Base-by-base conservation (phyloP, 2,888 invertebrate species). In the Apantesis nais region DNA sequence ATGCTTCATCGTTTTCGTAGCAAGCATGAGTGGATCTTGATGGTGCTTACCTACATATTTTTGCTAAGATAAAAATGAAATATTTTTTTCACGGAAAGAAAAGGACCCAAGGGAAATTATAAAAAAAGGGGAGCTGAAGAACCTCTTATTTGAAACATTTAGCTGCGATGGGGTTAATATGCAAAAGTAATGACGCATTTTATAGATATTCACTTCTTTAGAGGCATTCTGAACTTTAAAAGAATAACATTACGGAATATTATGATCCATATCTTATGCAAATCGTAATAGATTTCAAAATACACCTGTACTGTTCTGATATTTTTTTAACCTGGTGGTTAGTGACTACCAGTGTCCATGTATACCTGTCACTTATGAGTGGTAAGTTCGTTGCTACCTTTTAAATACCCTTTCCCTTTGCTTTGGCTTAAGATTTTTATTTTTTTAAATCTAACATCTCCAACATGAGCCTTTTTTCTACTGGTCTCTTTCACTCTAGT, bases 91-190 rank as follows among this genome's bases (percentile, higher is more conserved):
- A 52, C 62, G 41, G 34, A 67, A 81, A 73, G 66, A 78, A 72
- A 81, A 67, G 58, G 62, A 39, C 82, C 75, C 79, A 8, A 34
- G 79, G 82, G 79, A 79, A 81, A 79, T 79, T 72, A 79, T 68
- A 76, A 81, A 79, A 69, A 73, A 68, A 67, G 44, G 12, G 29
- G 19, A 68, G 12, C 29, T 25, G 29, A 48, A 34, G 19, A 34
- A 62, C 37, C 44, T 58, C 31, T 48, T 41, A n/a, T 58, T 58
- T 8, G 62, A 65, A 69, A 68, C 66, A 78, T 76, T 78, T 67
- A 78, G 67, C 39, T 67, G 9, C 55, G 60, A 71, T 48, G 66
- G 70, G 75, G 75, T 75, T 78, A 73, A 71, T 66, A 62, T 29
- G 41, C 14, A 60, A 66, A 31, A 67, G 62, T 71, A 61, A 52